These are phyloP conservation scores for Drosophila falleni DNA, from an alignment of 2,888 invertebrate genomes.

Conservation along the genomic window DNA sequence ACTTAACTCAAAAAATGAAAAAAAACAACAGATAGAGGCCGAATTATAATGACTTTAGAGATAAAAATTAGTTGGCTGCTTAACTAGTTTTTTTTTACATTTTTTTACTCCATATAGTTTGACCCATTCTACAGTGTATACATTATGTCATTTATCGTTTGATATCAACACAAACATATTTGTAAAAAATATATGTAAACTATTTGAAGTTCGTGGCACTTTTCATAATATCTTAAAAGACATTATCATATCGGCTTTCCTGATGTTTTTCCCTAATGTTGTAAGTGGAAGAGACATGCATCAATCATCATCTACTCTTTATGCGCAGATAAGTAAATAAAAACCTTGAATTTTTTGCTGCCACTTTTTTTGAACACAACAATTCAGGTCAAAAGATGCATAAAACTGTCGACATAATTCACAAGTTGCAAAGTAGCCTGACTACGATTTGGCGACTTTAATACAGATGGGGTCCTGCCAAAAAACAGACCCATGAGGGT, in stretches of 20 bases:
- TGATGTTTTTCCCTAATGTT: slow-evolving; percentile 1
- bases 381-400: slow-evolving; percentile 63
- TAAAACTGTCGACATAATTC: slow-evolving; percentile 71
- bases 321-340: slow-evolving; percentile 14
- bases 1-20: too few species aligned
- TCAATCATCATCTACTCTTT: slow-evolving; percentile 30
- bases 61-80: too few species aligned
- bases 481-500: neutral
- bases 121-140: too few species aligned
- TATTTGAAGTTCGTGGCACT: neutral
- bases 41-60: too few species aligned
- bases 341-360: slow-evolving; percentile 9
- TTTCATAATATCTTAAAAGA: neutral
- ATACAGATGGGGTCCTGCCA: slow-evolving; percentile 11
- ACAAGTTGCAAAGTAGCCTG: slow-evolving; percentile 53
- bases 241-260: slow-evolving; percentile 6
- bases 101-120: too few species aligned
- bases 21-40: too few species aligned
- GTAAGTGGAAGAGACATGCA: slow-evolving; percentile 18
- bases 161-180: too few species aligned
- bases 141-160: neutral
- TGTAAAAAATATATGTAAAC: too few species aligned
- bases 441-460: slow-evolving; percentile 38
- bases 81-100: too few species aligned
- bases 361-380: slow-evolving; percentile 10